phyloP scores from a whole-genome alignment of 2,113 vertebrate species.

The Sphyrna mokarran region DNA sequence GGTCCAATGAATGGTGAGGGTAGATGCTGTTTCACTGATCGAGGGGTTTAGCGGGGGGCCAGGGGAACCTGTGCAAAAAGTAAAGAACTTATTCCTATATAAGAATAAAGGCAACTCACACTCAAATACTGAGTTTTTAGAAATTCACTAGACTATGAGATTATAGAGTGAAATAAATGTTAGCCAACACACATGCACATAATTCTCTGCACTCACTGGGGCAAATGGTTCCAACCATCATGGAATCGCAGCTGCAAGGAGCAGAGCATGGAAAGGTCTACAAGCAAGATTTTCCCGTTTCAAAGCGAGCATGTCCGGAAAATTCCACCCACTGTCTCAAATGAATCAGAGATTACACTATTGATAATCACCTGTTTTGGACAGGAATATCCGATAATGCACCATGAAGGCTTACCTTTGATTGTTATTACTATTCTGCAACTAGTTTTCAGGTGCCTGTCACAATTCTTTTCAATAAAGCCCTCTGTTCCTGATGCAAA shows the following conservation, averaged over 20 bases:
- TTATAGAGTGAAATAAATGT: neutral
- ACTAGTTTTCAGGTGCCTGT: neutral
- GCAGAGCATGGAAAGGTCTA: no score
- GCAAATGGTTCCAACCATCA: no score
- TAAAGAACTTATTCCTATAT: neutral
- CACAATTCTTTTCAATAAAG: neutral
- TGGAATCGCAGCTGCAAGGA: no score
- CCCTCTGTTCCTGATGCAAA: neutral
- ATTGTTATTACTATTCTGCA: neutral
- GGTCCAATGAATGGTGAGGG: constrained; percentile 75
- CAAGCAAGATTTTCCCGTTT: no score
- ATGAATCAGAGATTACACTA: neutral
- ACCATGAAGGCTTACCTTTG: neutral
- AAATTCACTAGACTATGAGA: neutral
- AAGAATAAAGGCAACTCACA: neutral
- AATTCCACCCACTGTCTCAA: neutral
- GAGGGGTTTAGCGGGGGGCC: constrained; percentile 72
- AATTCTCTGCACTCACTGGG: neutral
- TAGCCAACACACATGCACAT: neutral
- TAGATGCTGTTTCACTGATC: constrained; percentile 75
- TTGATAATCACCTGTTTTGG: neutral
- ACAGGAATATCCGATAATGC: neutral
- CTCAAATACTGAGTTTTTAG: neutral
- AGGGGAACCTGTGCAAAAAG: constrained; percentile 64
- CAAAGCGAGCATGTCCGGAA: no score